Evolutionary conservation across 2,113 vertebrate species (phyloP), one percentile per base, ranked within the genome.

Genomic region (Hippocampus guttulatus): DNA sequence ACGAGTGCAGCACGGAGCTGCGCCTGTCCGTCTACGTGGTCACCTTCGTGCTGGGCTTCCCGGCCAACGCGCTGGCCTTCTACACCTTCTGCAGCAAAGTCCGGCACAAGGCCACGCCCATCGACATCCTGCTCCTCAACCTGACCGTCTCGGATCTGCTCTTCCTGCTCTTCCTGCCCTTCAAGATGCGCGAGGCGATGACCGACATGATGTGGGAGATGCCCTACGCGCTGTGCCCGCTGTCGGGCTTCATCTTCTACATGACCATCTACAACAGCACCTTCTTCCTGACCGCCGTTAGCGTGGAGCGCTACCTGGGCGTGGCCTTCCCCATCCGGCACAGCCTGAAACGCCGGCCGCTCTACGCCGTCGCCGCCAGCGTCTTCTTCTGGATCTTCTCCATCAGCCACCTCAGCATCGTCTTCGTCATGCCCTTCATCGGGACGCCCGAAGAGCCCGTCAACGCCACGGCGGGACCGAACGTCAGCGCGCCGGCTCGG

Each of bases 261-360:
- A 93, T 95, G 88, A 95, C 93, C 85, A 94, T 96, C 87, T 97
- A 97, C 83, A 92, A 92, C 85, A 97, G 95, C 89, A 93, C 91
- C 8, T 92, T 94, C 80, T 94, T 95, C 70, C 87, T 96, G 75
- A 95, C 92, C 0, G 95, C 92, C 0, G 89, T 97, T 58, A 95
- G 95, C n/a, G 84, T 96, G 0, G 95, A 96, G 76, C 92, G 95
- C 33, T 97, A 95, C 68, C 88, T 96, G 9, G 93, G 95, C 0
- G 95, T 95, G 52, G 94, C 93, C 0, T 95, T 91, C 71, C 95
- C 96, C 0, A 93, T 95, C 82, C 88, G 83, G 58, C 93, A 94
- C 85, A 89, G 90, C n/a, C 72, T 93, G 21, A 86, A 87, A 67
- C 90, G 92, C 0, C 75, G 89, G 45, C 93, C 93, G 0, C 0